These are phyloP conservation scores for Sebastes diaconus DNA, from an alignment of 2,797 vertebrate genomes.

Conservation along the genomic window DNA sequence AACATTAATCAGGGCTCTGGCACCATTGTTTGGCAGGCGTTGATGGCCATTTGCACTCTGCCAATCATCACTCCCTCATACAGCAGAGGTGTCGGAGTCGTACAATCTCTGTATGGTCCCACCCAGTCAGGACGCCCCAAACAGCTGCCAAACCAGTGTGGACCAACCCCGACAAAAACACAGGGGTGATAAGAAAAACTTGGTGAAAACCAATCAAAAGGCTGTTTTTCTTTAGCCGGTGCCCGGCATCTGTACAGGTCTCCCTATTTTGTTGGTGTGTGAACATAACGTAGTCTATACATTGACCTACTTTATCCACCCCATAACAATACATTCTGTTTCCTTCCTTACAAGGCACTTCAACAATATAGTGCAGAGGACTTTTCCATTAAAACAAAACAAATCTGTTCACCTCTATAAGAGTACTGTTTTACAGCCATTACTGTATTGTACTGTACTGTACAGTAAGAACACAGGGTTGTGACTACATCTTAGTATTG, in stretches of 20 bases:
- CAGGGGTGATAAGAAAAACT: constrained; percentile 49
- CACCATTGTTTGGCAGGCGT: constrained; percentile 72
- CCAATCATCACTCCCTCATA: constrained; percentile 65
- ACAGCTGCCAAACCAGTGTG: constrained; percentile 45
- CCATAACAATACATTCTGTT: constrained; percentile 8
- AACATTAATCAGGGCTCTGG: constrained; percentile 79
- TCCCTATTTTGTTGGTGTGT: neutral
- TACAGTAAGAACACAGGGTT: neutral
- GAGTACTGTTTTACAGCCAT: neutral
- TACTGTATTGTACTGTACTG: no score
- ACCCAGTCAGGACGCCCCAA: constrained; percentile 51
- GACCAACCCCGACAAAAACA: constrained; percentile 42
- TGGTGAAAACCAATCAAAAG: constrained; percentile 47
- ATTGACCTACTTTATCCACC: constrained; percentile 8
- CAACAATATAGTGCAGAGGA: neutral
- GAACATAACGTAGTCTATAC: constrained; percentile 7
- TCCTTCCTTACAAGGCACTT: constrained; percentile 36
- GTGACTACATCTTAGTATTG: neutral
- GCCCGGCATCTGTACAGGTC: neutral
- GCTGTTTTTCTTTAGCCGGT: constrained; percentile 4
- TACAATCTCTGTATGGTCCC: constrained; percentile 35
- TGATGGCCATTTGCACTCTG: constrained; percentile 67
- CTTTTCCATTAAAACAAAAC: constrained; percentile 18
- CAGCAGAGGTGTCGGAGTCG: constrained; percentile 45
- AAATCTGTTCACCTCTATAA: neutral